Evolutionary conservation across 2,888 invertebrate genomes (phyloP).

Genomic region (Hoplodrina ambigua): DNA sequence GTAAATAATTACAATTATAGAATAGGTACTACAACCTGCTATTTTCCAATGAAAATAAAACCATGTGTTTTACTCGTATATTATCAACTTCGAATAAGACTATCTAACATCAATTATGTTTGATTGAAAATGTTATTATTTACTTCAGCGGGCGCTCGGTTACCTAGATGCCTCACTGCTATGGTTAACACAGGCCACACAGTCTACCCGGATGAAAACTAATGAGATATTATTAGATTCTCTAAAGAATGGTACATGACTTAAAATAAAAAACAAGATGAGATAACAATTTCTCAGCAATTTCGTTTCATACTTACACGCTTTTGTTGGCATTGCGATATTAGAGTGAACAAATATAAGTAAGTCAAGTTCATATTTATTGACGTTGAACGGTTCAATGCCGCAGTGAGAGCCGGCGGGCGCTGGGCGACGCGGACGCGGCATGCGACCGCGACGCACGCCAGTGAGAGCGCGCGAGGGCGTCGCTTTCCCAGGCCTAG

Average conservation of each 20-base stretch:
- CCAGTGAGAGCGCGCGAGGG: constrained; percentile 71
- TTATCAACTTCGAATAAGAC: constrained; percentile 1
- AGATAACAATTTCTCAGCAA: too few species aligned
- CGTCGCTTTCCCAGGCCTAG: constrained; percentile 81
- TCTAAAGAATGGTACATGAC: constrained; percentile 11
- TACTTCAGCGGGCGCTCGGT: constrained; percentile 9
- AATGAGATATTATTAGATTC: constrained; percentile 48
- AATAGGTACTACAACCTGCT: background rate
- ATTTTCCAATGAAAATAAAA: constrained; percentile 10
- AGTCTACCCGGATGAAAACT: constrained; percentile 39
- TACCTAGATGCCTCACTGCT: constrained; percentile 7
- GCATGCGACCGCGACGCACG: constrained; percentile 19
- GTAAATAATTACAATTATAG: constrained; percentile 27
- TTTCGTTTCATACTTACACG: too few species aligned
- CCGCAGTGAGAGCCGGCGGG: constrained; percentile 65
- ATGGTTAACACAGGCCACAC: constrained; percentile 4
- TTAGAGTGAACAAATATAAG: constrained; percentile 65
- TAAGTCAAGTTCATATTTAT: constrained; percentile 80
- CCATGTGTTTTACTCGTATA: background rate
- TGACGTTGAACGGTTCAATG: constrained; percentile 73
- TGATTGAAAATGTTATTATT: constrained; percentile 31
- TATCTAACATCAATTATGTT: constrained; percentile 24
- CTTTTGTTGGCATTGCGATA: constrained; percentile 30
- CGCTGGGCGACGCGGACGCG: constrained; percentile 32
- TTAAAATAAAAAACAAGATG: background rate